These are phyloP conservation scores for Poeciliopsis gracilis DNA, from an alignment of 2,797 vertebrate species.

Conservation along the genomic window DNA sequence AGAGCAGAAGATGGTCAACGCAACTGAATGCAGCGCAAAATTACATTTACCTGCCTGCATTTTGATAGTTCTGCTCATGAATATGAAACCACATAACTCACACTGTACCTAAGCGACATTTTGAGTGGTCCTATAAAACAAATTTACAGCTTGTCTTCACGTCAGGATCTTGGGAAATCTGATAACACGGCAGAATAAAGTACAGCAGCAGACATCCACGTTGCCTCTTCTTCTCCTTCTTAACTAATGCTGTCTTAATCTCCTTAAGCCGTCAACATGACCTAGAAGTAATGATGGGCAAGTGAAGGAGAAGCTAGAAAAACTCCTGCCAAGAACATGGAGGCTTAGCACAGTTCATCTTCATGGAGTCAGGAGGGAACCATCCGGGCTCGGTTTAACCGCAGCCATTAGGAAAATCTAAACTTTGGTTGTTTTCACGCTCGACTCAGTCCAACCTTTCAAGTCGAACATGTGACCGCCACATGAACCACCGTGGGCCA, in stretches of 20 bases:
- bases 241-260: constrained; percentile 64
- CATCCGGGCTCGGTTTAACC: constrained; percentile 50
- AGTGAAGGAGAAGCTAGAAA: constrained; percentile 41
- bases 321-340: constrained; percentile 48
- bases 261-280: constrained; percentile 69
- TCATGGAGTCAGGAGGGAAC: constrained; percentile 45
- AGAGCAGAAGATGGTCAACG: too few relatives aligned
- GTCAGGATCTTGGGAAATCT: constrained; percentile 29
- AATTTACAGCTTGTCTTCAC: constrained; percentile 13
- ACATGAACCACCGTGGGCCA: constrained; percentile 31
- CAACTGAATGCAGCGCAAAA: too few relatives aligned
- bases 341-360: constrained; percentile 52
- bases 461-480: constrained; percentile 25
- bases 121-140: not conserved
- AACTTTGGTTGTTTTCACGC: constrained; percentile 47
- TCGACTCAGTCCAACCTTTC: constrained; percentile 26
- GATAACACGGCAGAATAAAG: constrained; percentile 33
- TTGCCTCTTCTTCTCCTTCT: constrained; percentile 33
- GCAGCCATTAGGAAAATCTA: constrained; percentile 52
- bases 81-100: not conserved
- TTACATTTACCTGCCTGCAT: not conserved
- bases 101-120: not conserved
- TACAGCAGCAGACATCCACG: constrained; percentile 42
- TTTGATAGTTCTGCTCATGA: not conserved
- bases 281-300: constrained; percentile 65